These are phyloP conservation scores for Atethmia centrago DNA, from an alignment of 2,888 invertebrate species.

Conservation along the genomic window DNA sequence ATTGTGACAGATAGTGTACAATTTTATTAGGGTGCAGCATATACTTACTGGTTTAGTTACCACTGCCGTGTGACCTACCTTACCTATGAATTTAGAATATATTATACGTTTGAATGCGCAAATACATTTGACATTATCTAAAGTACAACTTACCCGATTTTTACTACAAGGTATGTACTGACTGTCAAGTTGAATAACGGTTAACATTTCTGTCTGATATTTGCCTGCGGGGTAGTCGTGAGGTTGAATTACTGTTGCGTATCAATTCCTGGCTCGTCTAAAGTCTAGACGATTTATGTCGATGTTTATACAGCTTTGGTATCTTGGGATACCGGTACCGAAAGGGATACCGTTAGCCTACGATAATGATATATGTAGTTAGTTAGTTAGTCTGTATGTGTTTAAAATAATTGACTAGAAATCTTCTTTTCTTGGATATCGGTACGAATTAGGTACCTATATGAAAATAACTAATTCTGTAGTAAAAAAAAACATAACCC, in stretches of 20 bases:
- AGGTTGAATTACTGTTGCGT: constrained; percentile 22
- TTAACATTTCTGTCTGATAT: constrained; percentile 17
- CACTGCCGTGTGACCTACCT: no score
- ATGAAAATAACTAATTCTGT: not conserved
- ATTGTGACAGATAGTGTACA: no score
- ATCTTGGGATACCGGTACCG: constrained; percentile 6
- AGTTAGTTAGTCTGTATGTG: not conserved
- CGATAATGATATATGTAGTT: not conserved
- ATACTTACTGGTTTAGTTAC: no score
- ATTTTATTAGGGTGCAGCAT: no score
- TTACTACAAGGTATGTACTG: not conserved
- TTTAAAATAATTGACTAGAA: not conserved
- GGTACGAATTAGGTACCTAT: not conserved
- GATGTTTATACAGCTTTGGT: constrained; percentile 9
- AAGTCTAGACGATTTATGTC: constrained; percentile 22
- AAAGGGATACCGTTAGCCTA: not conserved
- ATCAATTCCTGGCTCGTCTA: constrained; percentile 16
- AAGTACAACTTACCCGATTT: no score
- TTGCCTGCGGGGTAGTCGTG: constrained; percentile 22
- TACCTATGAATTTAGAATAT: no score
- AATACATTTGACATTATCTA: not conserved
- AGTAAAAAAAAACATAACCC: not conserved
- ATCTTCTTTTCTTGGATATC: not conserved
- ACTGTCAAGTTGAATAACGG: constrained; percentile 13
- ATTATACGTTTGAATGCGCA: not conserved